These are phyloP conservation scores for Channa argus DNA, from an alignment of 2,113 vertebrate species.

Conservation along the genomic window DNA sequence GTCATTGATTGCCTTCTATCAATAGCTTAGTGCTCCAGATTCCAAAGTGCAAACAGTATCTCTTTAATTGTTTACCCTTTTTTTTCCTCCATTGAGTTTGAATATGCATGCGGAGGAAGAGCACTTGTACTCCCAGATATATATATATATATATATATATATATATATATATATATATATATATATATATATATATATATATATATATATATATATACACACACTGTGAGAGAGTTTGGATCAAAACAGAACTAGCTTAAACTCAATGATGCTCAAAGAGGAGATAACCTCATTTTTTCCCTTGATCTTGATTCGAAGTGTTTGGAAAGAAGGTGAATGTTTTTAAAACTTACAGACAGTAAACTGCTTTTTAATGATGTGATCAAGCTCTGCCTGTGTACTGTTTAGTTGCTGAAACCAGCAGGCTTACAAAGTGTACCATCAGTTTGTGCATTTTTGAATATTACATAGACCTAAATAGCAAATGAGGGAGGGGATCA, in stretches of 20 bases:
- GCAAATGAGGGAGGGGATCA: constrained; percentile 5
- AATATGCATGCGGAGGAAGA: constrained; percentile 73
- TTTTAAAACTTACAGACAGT: constrained; percentile 39
- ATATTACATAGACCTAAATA: constrained; percentile 6
- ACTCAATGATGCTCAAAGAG: constrained; percentile 66
- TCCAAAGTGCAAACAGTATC: constrained; percentile 40
- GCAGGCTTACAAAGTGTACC: constrained; percentile 1
- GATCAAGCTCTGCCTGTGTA: not conserved
- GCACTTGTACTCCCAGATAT: constrained; percentile 68
- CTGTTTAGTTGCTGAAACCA: not conserved
- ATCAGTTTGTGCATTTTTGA: constrained; percentile 5
- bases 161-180: too few species aligned
- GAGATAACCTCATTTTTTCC: constrained; percentile 72
- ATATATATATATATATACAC: too few species aligned
- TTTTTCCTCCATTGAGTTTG: constrained; percentile 51
- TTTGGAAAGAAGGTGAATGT: constrained; percentile 48
- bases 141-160: constrained; percentile 11
- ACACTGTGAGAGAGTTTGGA: constrained; percentile 56
- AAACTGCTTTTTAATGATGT: constrained; percentile 16
- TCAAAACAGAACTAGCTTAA: constrained; percentile 71
- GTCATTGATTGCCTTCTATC: constrained; percentile 39
- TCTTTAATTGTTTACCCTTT: constrained; percentile 76
- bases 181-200: constrained; percentile 46
- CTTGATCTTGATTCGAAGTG: constrained; percentile 59
- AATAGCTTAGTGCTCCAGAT: constrained; percentile 54